A percentile compares a stretch with the other conserved stretches of the same genome.
Conservation (phyloP, 2,888 invertebrate genomes). For the Hydraecia micacea region DNA sequence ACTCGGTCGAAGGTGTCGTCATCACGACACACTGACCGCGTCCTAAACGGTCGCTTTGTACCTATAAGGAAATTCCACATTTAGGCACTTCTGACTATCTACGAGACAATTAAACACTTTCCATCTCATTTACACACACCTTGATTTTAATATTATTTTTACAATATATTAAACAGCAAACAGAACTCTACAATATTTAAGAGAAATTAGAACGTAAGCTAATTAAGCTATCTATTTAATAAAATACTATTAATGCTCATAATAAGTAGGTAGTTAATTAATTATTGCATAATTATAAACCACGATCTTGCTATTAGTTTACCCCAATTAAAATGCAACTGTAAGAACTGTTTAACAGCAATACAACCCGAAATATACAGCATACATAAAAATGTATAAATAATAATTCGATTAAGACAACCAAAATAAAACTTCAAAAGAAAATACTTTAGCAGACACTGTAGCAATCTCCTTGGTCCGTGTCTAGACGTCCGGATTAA, state of each 20-base stretch:
- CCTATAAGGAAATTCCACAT: constrained; percentile 59
- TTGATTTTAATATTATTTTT: not conserved
- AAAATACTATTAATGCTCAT: not conserved
- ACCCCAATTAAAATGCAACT: not conserved
- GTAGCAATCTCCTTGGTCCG: not conserved
- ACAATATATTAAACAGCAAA: not conserved
- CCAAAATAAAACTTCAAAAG: too few relatives aligned
- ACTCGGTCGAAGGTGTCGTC: constrained; percentile 46
- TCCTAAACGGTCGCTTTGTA: constrained; percentile 42
- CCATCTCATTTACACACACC: constrained; percentile 48
- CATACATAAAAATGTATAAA: not conserved
- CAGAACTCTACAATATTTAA: not conserved
- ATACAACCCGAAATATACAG: not conserved
- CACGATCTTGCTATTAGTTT: not conserved
- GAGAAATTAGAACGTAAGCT: not conserved
- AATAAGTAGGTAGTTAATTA: not conserved
- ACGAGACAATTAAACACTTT: constrained; percentile 54
- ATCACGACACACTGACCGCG: constrained; percentile 68
- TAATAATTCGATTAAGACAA: not conserved
- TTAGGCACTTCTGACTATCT: constrained; percentile 29
- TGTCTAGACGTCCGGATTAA: not conserved
- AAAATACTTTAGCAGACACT: too few relatives aligned
- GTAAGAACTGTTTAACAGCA: too few relatives aligned
- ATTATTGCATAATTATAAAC: not conserved
- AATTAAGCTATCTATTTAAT: too few relatives aligned